Evolutionary conservation across 2,113 vertebrate genomes (phyloP), one percentile per base, ranked within the genome.

Genomic region (Ceratotherium simum): DNA sequence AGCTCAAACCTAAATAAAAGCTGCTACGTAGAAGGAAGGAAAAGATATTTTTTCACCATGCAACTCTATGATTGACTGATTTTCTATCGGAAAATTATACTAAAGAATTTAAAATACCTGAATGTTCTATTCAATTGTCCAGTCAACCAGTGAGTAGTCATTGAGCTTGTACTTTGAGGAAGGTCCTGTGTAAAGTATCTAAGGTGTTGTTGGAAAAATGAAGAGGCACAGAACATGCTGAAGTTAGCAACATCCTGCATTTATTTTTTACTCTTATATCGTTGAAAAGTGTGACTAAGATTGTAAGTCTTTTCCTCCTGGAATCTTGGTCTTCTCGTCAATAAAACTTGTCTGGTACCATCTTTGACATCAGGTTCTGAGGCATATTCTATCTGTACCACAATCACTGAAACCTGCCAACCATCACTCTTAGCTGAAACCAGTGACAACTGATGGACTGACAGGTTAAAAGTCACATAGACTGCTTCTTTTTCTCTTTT

Each of bases 1-100:
- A 96, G 86, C 67, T 93, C 54, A 97, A 82, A 92, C 65, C 85
- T 84, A 96, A 98, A 90, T 95, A 93, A 94, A 98, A 83, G 81
- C 65, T 91, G 64, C 79, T 84, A 10, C 14, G 60, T 97, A 97
- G 86, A 96, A 97, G 60, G 86, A 95, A 97, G 79, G 85, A 90
- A 97, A 65, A 83, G 20, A 36, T 73, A 14, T 46, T 76, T 97
- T 92, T 96, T 92, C 23, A 97, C 33, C 8, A 70, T 48, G 33
- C 25, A 82, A 31, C 29, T 58, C 23, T 87, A 86, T 65, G 73
- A 51, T 29, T 96, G 64, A 72, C 91, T 87, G 33, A 75, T 78
- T 90, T 86, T 87, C 67, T 90, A n/a, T 80, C 31, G 72, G 51
- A 65, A 90, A 90, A 80, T 70, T 91, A 82, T 73, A 83, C 25